Evolutionary conservation across 2,113 vertebrate species (phyloP).

Genomic region (Phycodurus eques): DNA sequence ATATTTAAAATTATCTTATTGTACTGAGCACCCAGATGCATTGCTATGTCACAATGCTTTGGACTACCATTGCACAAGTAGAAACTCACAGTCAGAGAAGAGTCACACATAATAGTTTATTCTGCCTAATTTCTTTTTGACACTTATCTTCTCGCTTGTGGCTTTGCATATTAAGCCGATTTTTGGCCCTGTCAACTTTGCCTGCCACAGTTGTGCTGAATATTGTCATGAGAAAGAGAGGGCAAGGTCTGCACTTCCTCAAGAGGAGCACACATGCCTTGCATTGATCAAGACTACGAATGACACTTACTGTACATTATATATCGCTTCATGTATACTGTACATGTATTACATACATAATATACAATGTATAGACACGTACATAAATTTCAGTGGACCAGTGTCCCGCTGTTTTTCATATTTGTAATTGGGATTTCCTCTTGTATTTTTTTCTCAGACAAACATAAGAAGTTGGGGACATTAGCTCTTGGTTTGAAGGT

Average conservation of each 20-base stretch:
- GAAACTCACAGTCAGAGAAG: neutral
- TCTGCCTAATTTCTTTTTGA: neutral
- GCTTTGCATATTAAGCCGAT: conserved; percentile 51
- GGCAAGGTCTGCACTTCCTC: neutral
- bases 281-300: neutral
- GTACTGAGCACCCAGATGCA: too few species aligned
- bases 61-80: neutral
- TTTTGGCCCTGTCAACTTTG: conserved; percentile 43
- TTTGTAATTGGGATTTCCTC: neutral
- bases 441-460: conserved; percentile 1
- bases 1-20: too few species aligned
- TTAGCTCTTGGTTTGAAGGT: conserved; percentile 2
- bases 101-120: conserved; percentile 3
- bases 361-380: neutral
- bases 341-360: too few species aligned
- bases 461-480: neutral
- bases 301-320: neutral
- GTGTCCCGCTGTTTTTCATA: neutral
- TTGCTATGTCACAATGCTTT: neutral
- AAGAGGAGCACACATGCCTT: neutral
- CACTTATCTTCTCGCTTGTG: conserved; percentile 15
- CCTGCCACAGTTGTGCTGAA: conserved; percentile 7
- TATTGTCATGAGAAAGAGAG: conserved; percentile 22
- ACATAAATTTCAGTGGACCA: neutral
- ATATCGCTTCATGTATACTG: neutral